These are phyloP conservation scores for Aporophyla lueneburgensis DNA, from an alignment of 2,888 invertebrate species.

Conservation along the genomic window DNA sequence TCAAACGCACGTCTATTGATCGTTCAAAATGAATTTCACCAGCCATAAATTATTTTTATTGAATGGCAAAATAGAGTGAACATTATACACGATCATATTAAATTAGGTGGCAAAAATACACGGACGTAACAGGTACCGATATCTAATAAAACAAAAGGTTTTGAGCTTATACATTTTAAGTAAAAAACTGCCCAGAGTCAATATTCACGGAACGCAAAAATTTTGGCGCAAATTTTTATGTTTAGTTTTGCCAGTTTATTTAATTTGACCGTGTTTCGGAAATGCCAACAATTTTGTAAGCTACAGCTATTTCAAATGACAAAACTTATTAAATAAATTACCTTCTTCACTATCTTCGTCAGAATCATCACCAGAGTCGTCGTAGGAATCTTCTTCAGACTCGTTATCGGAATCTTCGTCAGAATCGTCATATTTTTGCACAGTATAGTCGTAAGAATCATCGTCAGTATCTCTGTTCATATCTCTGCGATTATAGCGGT, in stretches of 20 bases:
- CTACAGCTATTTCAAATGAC: not conserved
- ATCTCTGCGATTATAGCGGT: not conserved
- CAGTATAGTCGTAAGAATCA: not conserved
- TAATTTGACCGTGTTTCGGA: not conserved
- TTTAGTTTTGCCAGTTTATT: not conserved
- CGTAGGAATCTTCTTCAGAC: not conserved
- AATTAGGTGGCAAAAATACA: not conserved
- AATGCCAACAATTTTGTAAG: not conserved
- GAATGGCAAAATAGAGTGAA: not conserved
- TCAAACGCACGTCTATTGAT: not conserved
- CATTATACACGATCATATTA: not conserved
- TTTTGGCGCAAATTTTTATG: not conserved
- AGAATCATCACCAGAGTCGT: not conserved
- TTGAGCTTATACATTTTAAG: not conserved
- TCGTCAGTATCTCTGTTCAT: not conserved
- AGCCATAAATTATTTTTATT: not conserved
- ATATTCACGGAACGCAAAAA: not conserved
- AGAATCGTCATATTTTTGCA: not conserved
- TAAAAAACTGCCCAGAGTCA: not conserved
- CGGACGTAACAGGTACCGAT: no score
- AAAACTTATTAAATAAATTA: not conserved
- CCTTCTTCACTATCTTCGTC: not conserved
- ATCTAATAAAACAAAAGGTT: no score
- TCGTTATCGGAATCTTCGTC: not conserved
- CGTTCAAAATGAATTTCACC: not conserved